Evolutionary conservation across 2,113 vertebrate species (phyloP).

Genomic region (Upupa epops): DNA sequence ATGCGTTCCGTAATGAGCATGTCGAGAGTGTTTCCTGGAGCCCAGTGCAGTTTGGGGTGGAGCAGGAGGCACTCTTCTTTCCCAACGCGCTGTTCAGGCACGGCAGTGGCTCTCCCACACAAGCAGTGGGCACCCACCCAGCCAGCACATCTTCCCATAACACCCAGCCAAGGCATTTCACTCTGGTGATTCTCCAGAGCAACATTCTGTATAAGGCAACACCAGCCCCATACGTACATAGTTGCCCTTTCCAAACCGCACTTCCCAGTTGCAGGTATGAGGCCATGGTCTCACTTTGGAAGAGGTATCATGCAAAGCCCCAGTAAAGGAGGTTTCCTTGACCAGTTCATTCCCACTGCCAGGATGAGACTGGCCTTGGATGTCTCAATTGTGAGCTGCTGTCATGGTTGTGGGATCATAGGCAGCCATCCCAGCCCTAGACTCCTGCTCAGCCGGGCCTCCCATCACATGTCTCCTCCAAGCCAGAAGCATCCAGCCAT

Average conservation of each 20-base stretch:
- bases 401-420: accelerated
- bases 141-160: neutral
- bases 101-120: neutral
- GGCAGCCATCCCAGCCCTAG: accelerated
- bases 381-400: accelerated
- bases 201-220: neutral
- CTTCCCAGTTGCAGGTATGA: neutral
- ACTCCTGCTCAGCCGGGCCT: neutral
- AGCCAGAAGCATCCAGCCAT: neutral
- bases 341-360: neutral
- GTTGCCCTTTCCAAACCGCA: neutral
- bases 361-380: accelerated
- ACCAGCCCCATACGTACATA: too few relatives aligned
- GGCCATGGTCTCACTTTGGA: neutral
- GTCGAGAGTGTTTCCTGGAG: conserved; percentile 62
- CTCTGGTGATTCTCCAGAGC: neutral
- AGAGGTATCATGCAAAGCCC: neutral
- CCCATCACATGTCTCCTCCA: neutral
- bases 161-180: neutral
- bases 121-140: neutral
- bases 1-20: conserved; percentile 67
- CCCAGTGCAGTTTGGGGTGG: conserved; percentile 52
- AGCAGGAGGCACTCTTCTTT: neutral
- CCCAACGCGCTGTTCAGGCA: accelerated
- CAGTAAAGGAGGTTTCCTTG: neutral